These are phyloP conservation scores for Elachura formosa DNA, from an alignment of 2,113 vertebrate genomes.

Conservation along the genomic window DNA sequence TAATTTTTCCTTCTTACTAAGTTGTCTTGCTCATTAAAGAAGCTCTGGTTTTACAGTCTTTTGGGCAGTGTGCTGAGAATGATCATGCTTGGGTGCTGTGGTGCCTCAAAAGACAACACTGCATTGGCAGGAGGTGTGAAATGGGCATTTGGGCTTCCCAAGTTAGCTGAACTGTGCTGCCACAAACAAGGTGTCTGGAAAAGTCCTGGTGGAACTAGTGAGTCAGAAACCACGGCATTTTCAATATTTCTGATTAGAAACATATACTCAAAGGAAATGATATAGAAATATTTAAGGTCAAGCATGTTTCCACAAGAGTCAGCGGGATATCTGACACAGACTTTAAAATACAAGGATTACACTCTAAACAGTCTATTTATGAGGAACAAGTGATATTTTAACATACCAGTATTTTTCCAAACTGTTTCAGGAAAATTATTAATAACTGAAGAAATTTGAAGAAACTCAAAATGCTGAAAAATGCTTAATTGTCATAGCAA, in stretches of 20 bases:
- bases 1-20: background rate
- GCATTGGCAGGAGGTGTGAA: background rate
- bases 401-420: background rate
- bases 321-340: background rate
- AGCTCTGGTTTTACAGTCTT: background rate
- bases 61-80: background rate
- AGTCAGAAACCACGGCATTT: background rate
- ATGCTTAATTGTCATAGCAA: conserved; percentile 61
- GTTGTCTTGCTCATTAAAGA: background rate
- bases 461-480: conserved; percentile 19
- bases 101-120: background rate
- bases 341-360: conserved; percentile 17
- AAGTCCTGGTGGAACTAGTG: background rate
- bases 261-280: background rate
- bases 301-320: conserved; percentile 6
- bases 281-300: background rate
- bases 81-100: fast-evolving
- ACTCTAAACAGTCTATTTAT: conserved; percentile 16
- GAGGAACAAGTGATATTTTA: conserved; percentile 30
- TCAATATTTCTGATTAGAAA: background rate
- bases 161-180: background rate
- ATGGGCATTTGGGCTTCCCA: background rate
- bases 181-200: background rate
- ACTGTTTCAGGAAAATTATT: conserved; percentile 54
- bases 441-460: conserved; percentile 47